These are phyloP conservation scores for Podocnemis expansa DNA, from an alignment of 2,113 vertebrate species.

Conservation along the genomic window DNA sequence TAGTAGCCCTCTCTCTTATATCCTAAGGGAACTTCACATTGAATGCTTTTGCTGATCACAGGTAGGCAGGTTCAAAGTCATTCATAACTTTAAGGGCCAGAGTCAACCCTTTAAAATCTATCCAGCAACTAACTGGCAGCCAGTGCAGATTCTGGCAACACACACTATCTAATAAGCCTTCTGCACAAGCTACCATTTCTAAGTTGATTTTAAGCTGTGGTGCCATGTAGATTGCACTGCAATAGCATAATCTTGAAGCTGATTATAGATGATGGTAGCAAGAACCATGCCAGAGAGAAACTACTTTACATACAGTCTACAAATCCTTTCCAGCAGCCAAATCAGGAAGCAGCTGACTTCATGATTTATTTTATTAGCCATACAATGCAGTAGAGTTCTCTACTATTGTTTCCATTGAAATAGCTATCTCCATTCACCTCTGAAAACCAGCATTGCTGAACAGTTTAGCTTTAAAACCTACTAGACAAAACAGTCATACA, in stretches of 20 bases:
- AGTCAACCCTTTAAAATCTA: no score
- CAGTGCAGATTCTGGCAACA: no score
- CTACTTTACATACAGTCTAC: background rate
- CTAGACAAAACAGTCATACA: background rate
- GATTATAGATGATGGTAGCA: background rate
- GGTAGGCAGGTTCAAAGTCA: no score
- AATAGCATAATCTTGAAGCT: background rate
- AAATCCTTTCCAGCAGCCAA: background rate
- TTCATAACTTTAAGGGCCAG: no score
- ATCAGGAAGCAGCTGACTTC: background rate
- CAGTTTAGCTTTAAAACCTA: background rate
- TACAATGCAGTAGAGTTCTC: background rate
- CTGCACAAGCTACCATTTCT: no score
- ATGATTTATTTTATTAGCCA: background rate
- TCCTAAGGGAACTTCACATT: background rate
- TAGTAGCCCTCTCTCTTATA: background rate
- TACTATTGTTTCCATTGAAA: background rate
- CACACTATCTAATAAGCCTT: no score
- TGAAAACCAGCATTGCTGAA: background rate
- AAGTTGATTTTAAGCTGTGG: no score
- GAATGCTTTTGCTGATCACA: background rate
- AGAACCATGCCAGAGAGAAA: background rate
- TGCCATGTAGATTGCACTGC: background rate
- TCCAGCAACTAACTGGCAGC: no score
- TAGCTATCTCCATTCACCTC: background rate